Evolutionary conservation across 2,113 vertebrate species (phyloP), one percentile per base, ranked within the genome.

Genomic region (Gallinago media): DNA sequence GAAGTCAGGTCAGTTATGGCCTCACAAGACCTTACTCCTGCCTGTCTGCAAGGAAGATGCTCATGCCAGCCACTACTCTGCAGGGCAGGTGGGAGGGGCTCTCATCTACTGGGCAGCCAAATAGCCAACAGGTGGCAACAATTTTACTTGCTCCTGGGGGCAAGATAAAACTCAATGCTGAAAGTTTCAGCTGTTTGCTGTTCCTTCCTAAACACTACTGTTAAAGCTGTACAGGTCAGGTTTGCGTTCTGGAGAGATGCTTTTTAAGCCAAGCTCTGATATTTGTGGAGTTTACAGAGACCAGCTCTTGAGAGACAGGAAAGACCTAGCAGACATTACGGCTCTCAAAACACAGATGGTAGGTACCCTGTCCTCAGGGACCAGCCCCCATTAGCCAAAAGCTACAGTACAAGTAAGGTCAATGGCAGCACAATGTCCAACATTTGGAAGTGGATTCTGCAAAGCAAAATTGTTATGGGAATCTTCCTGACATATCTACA

Each of bases 1-100:
- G 25, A 38, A 94, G 15, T 2, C 3, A 21, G 25, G 2, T 46
- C 32, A 46, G 29, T 15, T 34, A 6, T 1, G 2, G 19, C 32
- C 62, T 55, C 61, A 32, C 5, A 22, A 79, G 6, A 15, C 32
- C 36, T 26, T 3, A 7, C 1, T 63, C 16, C 54, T 5, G 0
- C 11, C 47, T 22, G 13, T 5, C 31, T 14, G 4, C 32, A 31
- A 58, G 17, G 12, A 76, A 14, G 5, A 32, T 21, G 5, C 9
- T 8, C 3, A 2, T 16, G 3, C 19, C 44, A 59, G 6, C 1
- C 40, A 32, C 19, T 7, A 5, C 7, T 22, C 13, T 46, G 18
- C 16, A 32, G 22, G 10, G 20, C 19, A 27, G 27, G 3, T 5
- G 25, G 12, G 8, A 58, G 27, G 1, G 2, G 6, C 47, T 75